Percentiles rank a stretch among this genome's conserved stretches.
These are phyloP conservation scores for Macroglossus sobrinus DNA, from an alignment of 2,113 vertebrate genomes.

Conservation along the genomic window DNA sequence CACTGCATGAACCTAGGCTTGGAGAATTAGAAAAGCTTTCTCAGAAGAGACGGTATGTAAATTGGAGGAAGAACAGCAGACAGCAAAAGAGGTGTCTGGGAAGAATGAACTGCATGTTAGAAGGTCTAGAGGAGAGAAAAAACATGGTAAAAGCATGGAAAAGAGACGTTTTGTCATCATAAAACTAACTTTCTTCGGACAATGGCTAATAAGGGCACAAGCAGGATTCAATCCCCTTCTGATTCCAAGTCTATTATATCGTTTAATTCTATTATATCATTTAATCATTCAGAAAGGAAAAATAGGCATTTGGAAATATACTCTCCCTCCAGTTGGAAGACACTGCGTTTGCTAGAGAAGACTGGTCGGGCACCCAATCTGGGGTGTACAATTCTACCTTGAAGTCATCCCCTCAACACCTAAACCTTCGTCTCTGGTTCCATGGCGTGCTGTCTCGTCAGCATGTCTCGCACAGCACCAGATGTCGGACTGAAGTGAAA, in stretches of 20 bases:
- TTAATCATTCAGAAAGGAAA: neutral
- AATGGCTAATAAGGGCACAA: neutral
- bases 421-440: neutral
- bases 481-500: neutral
- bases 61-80: neutral
- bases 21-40: neutral
- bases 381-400: neutral
- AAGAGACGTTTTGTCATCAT: neutral
- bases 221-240: neutral
- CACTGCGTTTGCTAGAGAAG: neutral
- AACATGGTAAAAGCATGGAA: neutral
- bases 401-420: neutral
- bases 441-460: neutral
- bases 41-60: neutral
- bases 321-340: neutral
- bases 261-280: neutral
- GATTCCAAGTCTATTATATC: neutral
- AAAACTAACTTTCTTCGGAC: neutral
- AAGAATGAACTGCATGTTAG: neutral
- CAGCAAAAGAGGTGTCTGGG: neutral
- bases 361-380: neutral
- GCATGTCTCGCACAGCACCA: neutral
- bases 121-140: neutral
- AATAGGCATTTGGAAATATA: neutral
- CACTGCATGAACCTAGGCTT: neutral